Conservation (phyloP, 2,113 vertebrate species). For the Vulpes vulpes region DNA sequence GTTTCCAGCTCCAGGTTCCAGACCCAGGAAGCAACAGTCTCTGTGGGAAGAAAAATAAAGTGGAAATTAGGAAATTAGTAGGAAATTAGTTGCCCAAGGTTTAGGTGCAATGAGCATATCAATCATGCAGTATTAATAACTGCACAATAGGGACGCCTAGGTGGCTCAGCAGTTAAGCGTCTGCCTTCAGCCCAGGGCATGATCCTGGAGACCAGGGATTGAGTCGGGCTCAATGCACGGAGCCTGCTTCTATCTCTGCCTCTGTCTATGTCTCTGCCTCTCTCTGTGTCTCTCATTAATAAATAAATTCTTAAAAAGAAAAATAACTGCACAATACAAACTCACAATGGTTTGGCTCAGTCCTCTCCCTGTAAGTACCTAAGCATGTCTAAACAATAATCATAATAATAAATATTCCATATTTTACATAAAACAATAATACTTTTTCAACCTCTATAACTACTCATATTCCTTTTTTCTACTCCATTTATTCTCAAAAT, state of each 20-base stretch:
- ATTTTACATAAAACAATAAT: conserved; percentile 38
- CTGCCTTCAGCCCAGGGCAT: too few relatives aligned
- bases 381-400: not conserved
- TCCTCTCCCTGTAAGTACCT: not conserved
- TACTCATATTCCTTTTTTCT: not conserved
- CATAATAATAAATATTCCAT: not conserved
- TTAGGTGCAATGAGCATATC: not conserved
- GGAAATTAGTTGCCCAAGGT: not conserved
- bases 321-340: not conserved
- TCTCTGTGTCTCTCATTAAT: too few relatives aligned
- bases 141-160: not conserved
- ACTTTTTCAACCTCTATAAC: not conserved
- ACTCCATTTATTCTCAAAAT: conserved; percentile 30
- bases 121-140: conserved; percentile 23
- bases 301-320: too few relatives aligned
- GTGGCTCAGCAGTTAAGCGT: too few relatives aligned
- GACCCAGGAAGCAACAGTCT: conserved; percentile 35
- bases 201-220: too few relatives aligned
- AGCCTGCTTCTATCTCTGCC: too few relatives aligned
- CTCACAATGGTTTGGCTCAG: not conserved
- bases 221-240: too few relatives aligned
- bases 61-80: not conserved
- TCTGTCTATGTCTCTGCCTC: too few relatives aligned
- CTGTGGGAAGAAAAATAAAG: not conserved
- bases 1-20: conserved; percentile 25